These are phyloP conservation scores for Brevipalpus yothersi DNA, from an alignment of 1,140 invertebrate species.

Conservation along the genomic window DNA sequence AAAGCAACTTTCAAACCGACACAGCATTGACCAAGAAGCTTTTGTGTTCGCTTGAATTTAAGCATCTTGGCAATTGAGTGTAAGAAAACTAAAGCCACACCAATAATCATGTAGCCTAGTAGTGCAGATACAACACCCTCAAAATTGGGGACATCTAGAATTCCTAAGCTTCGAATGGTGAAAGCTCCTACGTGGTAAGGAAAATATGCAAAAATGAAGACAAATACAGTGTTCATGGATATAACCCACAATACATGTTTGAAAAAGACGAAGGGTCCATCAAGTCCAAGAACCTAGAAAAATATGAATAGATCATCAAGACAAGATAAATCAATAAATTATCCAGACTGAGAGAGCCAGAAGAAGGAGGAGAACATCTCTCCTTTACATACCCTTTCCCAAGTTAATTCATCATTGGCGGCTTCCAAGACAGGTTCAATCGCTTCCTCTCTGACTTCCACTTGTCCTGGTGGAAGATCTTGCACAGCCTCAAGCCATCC, in stretches of 20 bases:
- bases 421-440: slow-evolving; percentile 5
- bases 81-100: slow-evolving; percentile 50
- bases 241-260: slow-evolving; percentile 99
- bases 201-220: slow-evolving; percentile 67
- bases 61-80: slow-evolving; percentile 42
- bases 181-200: slow-evolving; percentile 84
- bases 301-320: slow-evolving; percentile 6
- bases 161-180: slow-evolving; percentile 43
- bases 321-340: no score
- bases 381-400: slow-evolving; percentile 38
- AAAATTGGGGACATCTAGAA: slow-evolving; percentile 57
- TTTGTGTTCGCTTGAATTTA: slow-evolving; percentile 43
- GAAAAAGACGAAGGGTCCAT: slow-evolving; percentile 85
- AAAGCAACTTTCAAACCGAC: slow-evolving; percentile 85
- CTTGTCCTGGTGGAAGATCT: background rate
- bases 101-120: slow-evolving; percentile 75
- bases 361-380: background rate
- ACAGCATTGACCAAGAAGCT: slow-evolving; percentile 76
- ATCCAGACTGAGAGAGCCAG: no score
- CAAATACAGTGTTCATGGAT: slow-evolving; percentile 85
- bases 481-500: slow-evolving; percentile 46
- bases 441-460: slow-evolving; percentile 56
- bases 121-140: slow-evolving; percentile 75
- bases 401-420: slow-evolving; percentile 56
- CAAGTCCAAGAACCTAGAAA: slow-evolving; percentile 58